Evolutionary conservation across 2,888 invertebrate species (phyloP).

Genomic region (Unio pictorum): DNA sequence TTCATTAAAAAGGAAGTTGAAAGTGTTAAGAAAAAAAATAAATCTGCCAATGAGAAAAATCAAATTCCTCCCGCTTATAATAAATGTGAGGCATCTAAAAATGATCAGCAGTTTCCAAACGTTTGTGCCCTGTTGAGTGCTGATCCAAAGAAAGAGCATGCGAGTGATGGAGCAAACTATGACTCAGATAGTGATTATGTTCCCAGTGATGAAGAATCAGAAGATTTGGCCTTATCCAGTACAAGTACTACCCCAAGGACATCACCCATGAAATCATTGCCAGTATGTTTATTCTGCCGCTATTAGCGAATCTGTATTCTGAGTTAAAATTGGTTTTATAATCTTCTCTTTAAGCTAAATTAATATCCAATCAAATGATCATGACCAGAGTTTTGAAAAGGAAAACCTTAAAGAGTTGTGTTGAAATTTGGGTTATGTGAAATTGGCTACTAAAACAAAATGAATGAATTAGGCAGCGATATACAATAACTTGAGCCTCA

Average conservation of each 20-base stretch:
- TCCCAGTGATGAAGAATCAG: slow-evolving; percentile 47
- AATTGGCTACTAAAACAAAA: no score
- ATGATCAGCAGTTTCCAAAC: slow-evolving; percentile 22
- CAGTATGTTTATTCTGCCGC: slow-evolving; percentile 30
- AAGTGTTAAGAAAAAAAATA: background rate
- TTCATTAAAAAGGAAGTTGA: background rate
- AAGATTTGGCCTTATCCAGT: slow-evolving; percentile 2
- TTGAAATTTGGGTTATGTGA: no score
- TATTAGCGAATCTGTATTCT: no score
- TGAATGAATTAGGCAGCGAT: no score
- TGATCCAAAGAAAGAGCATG: slow-evolving; percentile 18
- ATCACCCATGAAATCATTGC: slow-evolving; percentile 41
- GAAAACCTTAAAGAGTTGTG: no score
- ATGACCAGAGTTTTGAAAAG: no score
- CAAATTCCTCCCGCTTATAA: background rate
- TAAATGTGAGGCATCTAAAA: slow-evolving; percentile 6
- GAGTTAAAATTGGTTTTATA: no score
- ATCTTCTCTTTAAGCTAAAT: no score
- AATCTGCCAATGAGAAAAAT: background rate
- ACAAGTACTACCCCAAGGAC: slow-evolving; percentile 24
- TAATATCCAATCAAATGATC: no score
- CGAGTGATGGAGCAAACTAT: slow-evolving; percentile 14
- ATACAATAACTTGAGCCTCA: no score
- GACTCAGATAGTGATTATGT: slow-evolving; percentile 62
- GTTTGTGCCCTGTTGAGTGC: slow-evolving; percentile 45